These are phyloP conservation scores for Phortica okadai DNA, from an alignment of 2,888 invertebrate species.

Conservation along the genomic window DNA sequence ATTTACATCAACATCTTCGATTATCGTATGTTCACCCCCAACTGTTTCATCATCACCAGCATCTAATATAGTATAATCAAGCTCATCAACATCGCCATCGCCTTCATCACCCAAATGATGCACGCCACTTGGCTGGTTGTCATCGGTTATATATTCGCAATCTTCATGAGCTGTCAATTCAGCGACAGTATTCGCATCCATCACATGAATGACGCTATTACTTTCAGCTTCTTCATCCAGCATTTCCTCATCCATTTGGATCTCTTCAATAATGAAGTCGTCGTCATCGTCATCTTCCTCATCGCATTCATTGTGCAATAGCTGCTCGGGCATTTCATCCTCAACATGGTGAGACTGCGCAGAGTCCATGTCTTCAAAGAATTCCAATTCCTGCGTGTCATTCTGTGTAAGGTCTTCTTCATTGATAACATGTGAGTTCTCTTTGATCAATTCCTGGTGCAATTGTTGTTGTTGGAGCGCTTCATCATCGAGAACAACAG, in stretches of 20 bases:
- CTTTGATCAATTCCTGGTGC: conserved; percentile 53
- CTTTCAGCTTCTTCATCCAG: conserved; percentile 63
- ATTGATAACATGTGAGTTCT: conserved; percentile 61
- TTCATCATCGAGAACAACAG: conserved; percentile 72
- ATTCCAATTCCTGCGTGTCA: conserved; percentile 70
- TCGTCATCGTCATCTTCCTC: conserved; percentile 65
- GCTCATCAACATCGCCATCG: conserved; percentile 60
- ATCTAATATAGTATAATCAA: conserved; percentile 71
- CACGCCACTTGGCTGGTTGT: conserved; percentile 58
- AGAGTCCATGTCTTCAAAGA: conserved; percentile 68
- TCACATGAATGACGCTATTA: conserved; percentile 45
- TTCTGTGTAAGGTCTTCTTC: conserved; percentile 69
- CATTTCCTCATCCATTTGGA: conserved; percentile 71
- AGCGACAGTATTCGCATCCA: conserved; percentile 40
- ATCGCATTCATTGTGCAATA: conserved; percentile 59
- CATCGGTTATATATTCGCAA: conserved; percentile 61
- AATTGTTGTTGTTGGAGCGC: conserved; percentile 51
- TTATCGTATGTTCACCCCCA: conserved; percentile 53
- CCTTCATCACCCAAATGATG: conserved; percentile 40
- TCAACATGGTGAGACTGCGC: conserved; percentile 51
- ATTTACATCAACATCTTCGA: conserved; percentile 45
- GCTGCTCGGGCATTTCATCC: conserved; percentile 56
- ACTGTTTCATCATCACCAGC: conserved; percentile 57
- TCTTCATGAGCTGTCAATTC: conserved; percentile 64
- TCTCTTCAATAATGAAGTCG: conserved; percentile 71